Percentiles rank a stretch among this genome's conserved stretches.
Conservation (phyloP, 2,113 vertebrate genomes). For the Uropsilus gracilis region DNA sequence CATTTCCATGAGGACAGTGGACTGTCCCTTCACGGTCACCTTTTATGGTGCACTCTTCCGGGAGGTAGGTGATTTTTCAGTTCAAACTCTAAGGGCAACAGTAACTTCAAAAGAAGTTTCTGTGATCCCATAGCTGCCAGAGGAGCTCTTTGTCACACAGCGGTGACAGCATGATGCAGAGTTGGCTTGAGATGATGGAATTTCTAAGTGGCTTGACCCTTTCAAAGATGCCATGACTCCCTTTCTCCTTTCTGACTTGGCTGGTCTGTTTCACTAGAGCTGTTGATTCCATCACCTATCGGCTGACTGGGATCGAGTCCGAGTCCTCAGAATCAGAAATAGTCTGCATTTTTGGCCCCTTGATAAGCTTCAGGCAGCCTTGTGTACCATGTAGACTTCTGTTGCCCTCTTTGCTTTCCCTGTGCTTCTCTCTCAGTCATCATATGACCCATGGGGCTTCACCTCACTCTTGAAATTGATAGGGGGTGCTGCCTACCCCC, state of each 20-base stretch:
- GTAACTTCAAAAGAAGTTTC: not conserved
- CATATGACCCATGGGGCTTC: not conserved
- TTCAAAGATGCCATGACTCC: not conserved
- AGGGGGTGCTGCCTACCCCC: too few species aligned
- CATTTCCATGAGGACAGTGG: constrained; percentile 97
- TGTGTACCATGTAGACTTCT: not conserved
- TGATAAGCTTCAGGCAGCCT: not conserved
- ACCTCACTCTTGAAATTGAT: not conserved
- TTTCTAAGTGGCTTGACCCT: not conserved
- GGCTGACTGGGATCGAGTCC: not conserved
- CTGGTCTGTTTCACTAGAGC: not conserved
- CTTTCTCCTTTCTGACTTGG: not conserved
- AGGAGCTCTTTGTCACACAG: not conserved
- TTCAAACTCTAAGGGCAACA: not conserved
- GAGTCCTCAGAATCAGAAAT: not conserved
- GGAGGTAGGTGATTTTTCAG: constrained; percentile 88
- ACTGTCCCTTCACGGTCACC: constrained; percentile 96
- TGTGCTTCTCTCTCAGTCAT: not conserved
- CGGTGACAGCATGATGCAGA: too few species aligned
- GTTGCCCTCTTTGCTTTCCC: not conserved
- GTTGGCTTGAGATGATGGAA: not conserved
- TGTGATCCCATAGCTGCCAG: fast-evolving
- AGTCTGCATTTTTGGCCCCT: not conserved
- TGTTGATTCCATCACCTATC: not conserved
- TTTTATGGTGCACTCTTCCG: constrained; percentile 97